Conservation (phyloP, 1,140 invertebrate genomes). For the fruit fly (Drosophila melanogaster) region Release_6_plus_ISO1_MT NT_037436.4:21426001-21426500, state of each 20-base stretch:
- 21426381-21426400: slow-evolving; percentile 49
- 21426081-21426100: slow-evolving; percentile 61
- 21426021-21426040: slow-evolving; percentile 76
- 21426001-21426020: slow-evolving; percentile 49
- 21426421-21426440: not conserved
- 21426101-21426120: slow-evolving; percentile 74
- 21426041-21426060: slow-evolving; percentile 26
- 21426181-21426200: slow-evolving; percentile 65
- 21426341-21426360: slow-evolving; percentile 46
- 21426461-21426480: slow-evolving; percentile 76
- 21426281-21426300: slow-evolving; percentile 61
- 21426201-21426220: slow-evolving; percentile 20
- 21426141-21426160: slow-evolving; percentile 50
- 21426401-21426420: slow-evolving; percentile 34
- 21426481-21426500: slow-evolving; percentile 2
- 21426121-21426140: slow-evolving; percentile 29
- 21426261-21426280: slow-evolving; percentile 70
- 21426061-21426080: slow-evolving; percentile 20
- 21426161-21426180: slow-evolving; percentile 56
- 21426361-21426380: slow-evolving; percentile 54
- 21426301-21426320: slow-evolving; percentile 55
- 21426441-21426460: not conserved
- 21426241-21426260: slow-evolving; percentile 57
- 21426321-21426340: slow-evolving; percentile 25
- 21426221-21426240: slow-evolving; percentile 50